Conservation (phyloP, 2,113 vertebrate genomes). For the Eptesicus fuscus region DNA sequence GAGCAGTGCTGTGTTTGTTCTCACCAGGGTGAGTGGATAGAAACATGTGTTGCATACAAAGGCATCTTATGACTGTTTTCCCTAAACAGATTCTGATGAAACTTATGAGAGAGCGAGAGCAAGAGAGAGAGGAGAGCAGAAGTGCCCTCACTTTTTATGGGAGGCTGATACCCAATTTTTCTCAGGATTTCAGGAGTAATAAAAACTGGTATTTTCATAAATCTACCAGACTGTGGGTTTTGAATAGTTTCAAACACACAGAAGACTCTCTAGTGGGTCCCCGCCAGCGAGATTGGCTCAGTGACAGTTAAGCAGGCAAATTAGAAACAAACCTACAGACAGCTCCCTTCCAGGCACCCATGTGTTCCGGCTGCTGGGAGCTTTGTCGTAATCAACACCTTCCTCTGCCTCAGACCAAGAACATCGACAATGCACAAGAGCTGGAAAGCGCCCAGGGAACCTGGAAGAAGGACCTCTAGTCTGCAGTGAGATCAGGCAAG, state of each 20-base stretch:
- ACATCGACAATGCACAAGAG: background rate
- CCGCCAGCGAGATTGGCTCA: background rate
- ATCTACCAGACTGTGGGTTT: background rate
- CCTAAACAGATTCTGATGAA: background rate
- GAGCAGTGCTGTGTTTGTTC: fast-evolving
- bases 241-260: conserved; percentile 1
- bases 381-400: background rate
- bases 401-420: background rate
- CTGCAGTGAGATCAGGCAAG: background rate
- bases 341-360: background rate
- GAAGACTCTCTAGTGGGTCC: background rate
- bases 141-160: background rate
- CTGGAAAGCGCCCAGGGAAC: background rate
- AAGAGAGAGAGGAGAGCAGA: background rate
- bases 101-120: background rate
- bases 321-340: background rate
- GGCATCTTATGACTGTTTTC: background rate
- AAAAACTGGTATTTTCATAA: background rate
- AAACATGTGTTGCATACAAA: background rate
- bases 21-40: background rate
- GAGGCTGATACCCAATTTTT: background rate
- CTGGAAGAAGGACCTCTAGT: background rate
- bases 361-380: fast-evolving
- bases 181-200: background rate
- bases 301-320: background rate